These are phyloP conservation scores for Kryptolebias ocellatus DNA, from an alignment of 2,797 vertebrate genomes.

Conservation along the genomic window DNA sequence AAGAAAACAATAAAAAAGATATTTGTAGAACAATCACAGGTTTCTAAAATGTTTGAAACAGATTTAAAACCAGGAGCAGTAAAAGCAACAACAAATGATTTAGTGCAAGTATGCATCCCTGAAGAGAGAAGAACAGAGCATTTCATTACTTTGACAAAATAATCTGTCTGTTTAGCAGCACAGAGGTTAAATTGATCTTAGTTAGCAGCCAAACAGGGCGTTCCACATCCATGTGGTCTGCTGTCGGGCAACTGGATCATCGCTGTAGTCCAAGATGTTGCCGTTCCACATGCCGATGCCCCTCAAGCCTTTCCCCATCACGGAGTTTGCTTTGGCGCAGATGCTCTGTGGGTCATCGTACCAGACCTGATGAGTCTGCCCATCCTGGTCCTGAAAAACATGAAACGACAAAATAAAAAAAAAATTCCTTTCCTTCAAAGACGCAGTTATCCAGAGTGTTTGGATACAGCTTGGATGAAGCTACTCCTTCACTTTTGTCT, in stretches of 20 bases:
- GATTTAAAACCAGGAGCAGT: slow-evolving; percentile 35
- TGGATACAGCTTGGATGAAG: slow-evolving; percentile 10
- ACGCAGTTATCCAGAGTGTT: neutral
- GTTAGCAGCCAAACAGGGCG: slow-evolving; percentile 80
- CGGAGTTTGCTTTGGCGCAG: slow-evolving; percentile 84
- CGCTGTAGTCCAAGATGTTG: slow-evolving; percentile 90
- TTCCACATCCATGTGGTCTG: slow-evolving; percentile 92
- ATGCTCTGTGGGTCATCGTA: slow-evolving; percentile 92
- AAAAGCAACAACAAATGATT: neutral
- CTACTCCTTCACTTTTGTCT: no score
- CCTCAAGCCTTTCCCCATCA: slow-evolving; percentile 79
- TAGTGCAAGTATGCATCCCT: slow-evolving; percentile 45
- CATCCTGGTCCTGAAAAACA: slow-evolving; percentile 80
- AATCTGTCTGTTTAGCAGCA: slow-evolving; percentile 38
- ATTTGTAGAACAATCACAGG: slow-evolving; percentile 9
- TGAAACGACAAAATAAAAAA: neutral
- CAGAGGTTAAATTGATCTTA: slow-evolving; percentile 19
- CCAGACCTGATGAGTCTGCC: slow-evolving; percentile 91
- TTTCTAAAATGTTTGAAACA: slow-evolving; percentile 1
- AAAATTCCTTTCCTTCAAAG: neutral
- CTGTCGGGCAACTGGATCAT: slow-evolving; percentile 78
- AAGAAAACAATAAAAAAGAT: neutral
- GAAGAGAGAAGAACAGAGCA: slow-evolving; percentile 14
- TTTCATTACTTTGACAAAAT: slow-evolving; percentile 38
- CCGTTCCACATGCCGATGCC: slow-evolving; percentile 96